A percentile compares a stretch with the other conserved stretches of the same genome.
phyloP scores from a whole-genome alignment of 1,140 invertebrate genomes.

The Paraescarpia echinospica region DNA sequence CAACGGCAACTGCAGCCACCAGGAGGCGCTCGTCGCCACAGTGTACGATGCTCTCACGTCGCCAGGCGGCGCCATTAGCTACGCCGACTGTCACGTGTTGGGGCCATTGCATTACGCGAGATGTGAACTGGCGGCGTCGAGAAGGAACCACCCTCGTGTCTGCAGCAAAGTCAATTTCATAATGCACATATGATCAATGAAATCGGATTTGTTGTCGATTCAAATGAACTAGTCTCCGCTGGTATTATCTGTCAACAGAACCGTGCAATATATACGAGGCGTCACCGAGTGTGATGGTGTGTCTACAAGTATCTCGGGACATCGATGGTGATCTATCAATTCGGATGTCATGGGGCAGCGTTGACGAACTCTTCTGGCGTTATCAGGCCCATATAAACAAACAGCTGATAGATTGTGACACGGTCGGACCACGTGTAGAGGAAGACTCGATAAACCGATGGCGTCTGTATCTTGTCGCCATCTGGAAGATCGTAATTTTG shows the following conservation, averaged over 20 bases:
- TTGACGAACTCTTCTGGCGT: not conserved
- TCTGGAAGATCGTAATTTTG: too few species aligned
- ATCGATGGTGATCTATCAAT: not conserved
- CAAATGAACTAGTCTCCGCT: not conserved
- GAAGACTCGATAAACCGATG: not conserved
- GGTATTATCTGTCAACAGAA: not conserved
- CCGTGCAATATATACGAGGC: not conserved
- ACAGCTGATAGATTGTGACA: not conserved
- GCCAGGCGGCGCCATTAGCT: not conserved
- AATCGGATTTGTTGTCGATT: not conserved
- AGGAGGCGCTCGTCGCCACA: not conserved
- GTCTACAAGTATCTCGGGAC: not conserved
- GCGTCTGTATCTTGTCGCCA: too few species aligned
- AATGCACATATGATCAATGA: not conserved
- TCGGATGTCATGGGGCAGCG: not conserved
- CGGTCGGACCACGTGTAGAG: not conserved
- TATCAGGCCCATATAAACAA: not conserved
- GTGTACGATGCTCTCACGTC: not conserved
- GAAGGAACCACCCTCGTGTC: not conserved
- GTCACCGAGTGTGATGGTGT: not conserved
- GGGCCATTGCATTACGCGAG: not conserved
- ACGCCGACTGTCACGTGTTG: not conserved
- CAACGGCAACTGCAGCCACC: not conserved
- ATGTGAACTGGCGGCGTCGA: not conserved
- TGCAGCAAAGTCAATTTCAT: constrained; percentile 6